Percentiles rank a stretch among this genome's conserved stretches.
phyloP scores from a whole-genome alignment of 2,888 invertebrate genomes.

The Actias luna region DNA sequence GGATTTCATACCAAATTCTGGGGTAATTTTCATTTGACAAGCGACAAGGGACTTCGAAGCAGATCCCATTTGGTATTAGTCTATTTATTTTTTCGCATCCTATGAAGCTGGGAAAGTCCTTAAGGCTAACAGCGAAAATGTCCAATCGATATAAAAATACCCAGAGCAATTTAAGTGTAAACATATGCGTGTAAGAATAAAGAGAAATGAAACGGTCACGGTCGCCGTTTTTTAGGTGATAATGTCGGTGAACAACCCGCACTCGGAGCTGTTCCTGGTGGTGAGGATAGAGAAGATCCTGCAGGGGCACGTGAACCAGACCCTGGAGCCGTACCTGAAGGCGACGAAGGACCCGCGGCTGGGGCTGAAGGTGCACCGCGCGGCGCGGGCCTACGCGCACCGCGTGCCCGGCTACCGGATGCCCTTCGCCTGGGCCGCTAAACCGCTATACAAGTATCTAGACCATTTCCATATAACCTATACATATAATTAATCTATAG shows the following conservation, averaged over 20 bases:
- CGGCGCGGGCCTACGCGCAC: conserved; percentile 89
- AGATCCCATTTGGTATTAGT: no score
- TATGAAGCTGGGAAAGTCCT: no score
- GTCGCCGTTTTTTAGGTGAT: conserved; percentile 84
- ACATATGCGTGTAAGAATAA: no score
- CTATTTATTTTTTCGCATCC: no score
- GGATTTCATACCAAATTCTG: no score
- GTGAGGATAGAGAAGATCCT: conserved; percentile 96
- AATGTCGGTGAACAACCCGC: conserved; percentile 92
- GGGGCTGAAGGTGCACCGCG: conserved; percentile 90
- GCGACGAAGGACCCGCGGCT: conserved; percentile 89
- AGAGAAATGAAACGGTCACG: not conserved
- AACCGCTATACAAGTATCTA: conserved; percentile 86
- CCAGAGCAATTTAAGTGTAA: no score
- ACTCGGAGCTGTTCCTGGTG: conserved; percentile 95
- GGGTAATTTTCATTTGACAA: no score
- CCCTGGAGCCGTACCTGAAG: conserved; percentile 93
- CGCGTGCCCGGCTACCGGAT: conserved; percentile 94
- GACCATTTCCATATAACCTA: not conserved
- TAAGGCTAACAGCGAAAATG: no score
- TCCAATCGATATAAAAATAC: no score
- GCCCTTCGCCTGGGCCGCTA: conserved; percentile 98
- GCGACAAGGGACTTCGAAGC: no score
- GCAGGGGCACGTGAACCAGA: conserved; percentile 92
- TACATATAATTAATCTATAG: no score